Evolutionary conservation across 2,113 vertebrate genomes (phyloP), one percentile per base, ranked within the genome.

Genomic region (Paramormyrops kingsleyae): DNA sequence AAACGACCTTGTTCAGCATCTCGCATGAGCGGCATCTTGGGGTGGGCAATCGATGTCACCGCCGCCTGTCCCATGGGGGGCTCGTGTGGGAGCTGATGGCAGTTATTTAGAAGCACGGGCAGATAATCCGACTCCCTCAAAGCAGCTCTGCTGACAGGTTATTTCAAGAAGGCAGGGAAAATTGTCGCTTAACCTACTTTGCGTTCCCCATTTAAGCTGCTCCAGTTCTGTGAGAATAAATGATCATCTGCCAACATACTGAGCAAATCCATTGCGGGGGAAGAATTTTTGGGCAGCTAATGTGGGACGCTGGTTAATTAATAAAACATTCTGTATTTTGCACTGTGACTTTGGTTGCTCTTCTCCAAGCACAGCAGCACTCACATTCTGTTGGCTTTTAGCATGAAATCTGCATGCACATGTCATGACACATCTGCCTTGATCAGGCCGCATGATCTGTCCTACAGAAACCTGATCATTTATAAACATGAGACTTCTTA

Each of bases 131-230:
- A 70, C 83, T 84, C 31, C 53, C 89, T 89, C n/a, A 89, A 62
- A 83, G 83, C 87, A 74, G 31, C 24, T 89, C 44, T 53, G 86
- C 83, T 66, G 42, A 53, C 62, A 88, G 21, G 56, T 59, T 87
- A 88, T 87, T 88, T 92, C 62, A 91, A 74, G 50, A 87, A 70
- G 62, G 44, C 27, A 46, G 70, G 50, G 86, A 39, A 88, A 90
- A 89, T 91, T 70, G 31, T 27, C 62, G 70, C 52, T 49, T 89
- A 87, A 91, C 89, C 89, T 89, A 87, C 83, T 90, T 52, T 88
- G 52, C 19, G 47, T 27, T 88, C 47, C 46, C 83, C 90, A 52
- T 89, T 87, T 90, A 59, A 90, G 85, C 10, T 35, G 62, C 52
- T 83, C 35, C 84, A 89, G 83, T 89, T 83, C 83, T 56, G 52